A percentile compares a stretch with the other conserved stretches of the same genome.
Evolutionary conservation across 1,140 invertebrate species (phyloP).

Genomic region (Ridgeia piscesae): DNA sequence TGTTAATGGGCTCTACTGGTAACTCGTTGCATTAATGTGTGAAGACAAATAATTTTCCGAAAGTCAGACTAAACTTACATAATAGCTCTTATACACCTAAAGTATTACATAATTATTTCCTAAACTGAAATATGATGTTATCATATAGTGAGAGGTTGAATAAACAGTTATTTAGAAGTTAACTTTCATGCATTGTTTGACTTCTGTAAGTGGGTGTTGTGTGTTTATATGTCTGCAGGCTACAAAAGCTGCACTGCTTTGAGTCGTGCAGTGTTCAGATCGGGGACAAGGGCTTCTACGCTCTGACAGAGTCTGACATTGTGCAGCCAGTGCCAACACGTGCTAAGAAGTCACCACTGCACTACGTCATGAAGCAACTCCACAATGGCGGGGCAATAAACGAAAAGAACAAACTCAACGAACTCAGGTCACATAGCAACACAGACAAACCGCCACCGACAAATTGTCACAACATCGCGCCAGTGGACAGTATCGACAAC

Average conservation of each 20-base stretch:
- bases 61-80: no score
- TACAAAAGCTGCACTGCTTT: constrained; percentile 81
- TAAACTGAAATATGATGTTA: no score
- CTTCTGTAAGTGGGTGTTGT: background rate
- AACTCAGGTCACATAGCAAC: background rate
- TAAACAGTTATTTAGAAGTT: no score
- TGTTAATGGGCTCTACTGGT: background rate
- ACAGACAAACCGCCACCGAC: background rate
- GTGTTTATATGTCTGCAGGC: constrained; percentile 51
- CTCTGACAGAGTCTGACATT: constrained; percentile 64
- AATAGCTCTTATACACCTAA: background rate
- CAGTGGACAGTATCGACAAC: background rate
- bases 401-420: constrained; percentile 3
- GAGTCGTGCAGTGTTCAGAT: constrained; percentile 86
- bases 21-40: no score
- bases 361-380: background rate
- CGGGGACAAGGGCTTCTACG: constrained; percentile 77
- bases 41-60: no score
- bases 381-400: background rate
- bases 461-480: background rate
- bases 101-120: no score
- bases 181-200: no score
- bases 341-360: background rate
- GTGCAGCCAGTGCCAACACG: background rate
- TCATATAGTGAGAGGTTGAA: no score